Evolutionary conservation across 2,888 invertebrate genomes (phyloP), one percentile per base, ranked within the genome.

Genomic region (Cordilura impudica): DNA sequence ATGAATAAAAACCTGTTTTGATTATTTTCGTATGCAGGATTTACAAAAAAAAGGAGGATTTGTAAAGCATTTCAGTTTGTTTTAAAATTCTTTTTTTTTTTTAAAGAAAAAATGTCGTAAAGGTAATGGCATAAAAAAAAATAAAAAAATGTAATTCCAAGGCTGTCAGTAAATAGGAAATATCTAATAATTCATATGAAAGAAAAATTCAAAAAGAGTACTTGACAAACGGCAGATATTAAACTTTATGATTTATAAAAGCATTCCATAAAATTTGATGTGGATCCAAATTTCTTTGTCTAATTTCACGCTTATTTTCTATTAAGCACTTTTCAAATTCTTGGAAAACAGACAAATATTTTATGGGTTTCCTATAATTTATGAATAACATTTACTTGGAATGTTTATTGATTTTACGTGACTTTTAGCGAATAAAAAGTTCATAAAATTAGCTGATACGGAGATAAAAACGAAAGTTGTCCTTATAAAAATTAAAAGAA

Each of bases 1-100:
- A 18, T 56, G 31, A 58, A 35, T 23, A 45, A 54, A 78, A 78
- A 74, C 78, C 70, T 78, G 78, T 78, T 78, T 78, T 60, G 60
- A 70, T 70, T 78, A 61, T 51, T 14, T 70, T 60, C 60, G 78
- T 54, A 31, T 58, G 21, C 58, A 70, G 65, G 69, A 78, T 51
- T 54, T 21, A 29, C n/a, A 45, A 29, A 5, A 31, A 31, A 63
- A 65, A 7, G 58, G 35, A 58, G n/a, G 5, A 56, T 51, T 65
- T 60, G 35, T 35, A 65, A 73, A 43, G 47, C 67, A 43, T 39
- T 66, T 45, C 47, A 54, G 19, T 23, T 26, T 18, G 31, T 14
- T 21, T 39, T 23, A 35, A 23, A 31, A 3, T 43, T 21, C 10
- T 43, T 12, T 18, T 21, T 18, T 23, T 31, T 26, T 26, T 23